Evolutionary conservation across 2,113 vertebrate genomes (phyloP), one percentile per base, ranked within the genome.

Genomic region (Microcebus lehilahytsara): DNA sequence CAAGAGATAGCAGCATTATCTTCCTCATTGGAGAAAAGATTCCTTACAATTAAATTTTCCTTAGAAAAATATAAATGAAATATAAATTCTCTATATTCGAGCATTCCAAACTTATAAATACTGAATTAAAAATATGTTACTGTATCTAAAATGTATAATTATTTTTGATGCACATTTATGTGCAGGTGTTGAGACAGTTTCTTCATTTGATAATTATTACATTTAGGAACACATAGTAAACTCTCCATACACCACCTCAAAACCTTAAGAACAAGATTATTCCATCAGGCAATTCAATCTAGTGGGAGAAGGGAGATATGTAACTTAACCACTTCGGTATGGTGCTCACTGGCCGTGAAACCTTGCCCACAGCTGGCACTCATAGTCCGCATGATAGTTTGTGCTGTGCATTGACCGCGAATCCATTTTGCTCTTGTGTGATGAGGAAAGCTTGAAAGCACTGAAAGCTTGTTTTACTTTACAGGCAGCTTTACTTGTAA

Each of bases 31-130:
- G 60, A 77, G 94, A 62, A 84, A 30, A 91, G 27, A 92, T 32
- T 85, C 51, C 46, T 93, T 77, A 93, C 1, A 89, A 79, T n/a
- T 71, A 84, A 86, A 84, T 58, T 53, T 37, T 37, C 30, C 83
- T 89, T 85, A 85, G 77, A 83, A 88, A 81, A 58, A 96, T 69
- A 67, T 2, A 94, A 80, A 84, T 37, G 23, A 86, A 67, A 67
- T 56, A n/a, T 69, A 56, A 34, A 69, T 37, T 60, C 22, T 69
- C 75, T 89, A 85, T n/a, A 84, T 64, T 93, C 56, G 42, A 93
- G 62, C 62, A 78, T 42, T 86, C 9, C 12, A 78, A 42, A 56
- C 58, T 77, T 51, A 75, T 67, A 67, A 71, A 69, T 66, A 60
- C n/a, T 78, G n/a, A 90, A 85, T 72, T 80, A 69, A 85, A 85